Base-by-base conservation (phyloP, 1,140 invertebrate species). In the Samia ricini region DNA sequence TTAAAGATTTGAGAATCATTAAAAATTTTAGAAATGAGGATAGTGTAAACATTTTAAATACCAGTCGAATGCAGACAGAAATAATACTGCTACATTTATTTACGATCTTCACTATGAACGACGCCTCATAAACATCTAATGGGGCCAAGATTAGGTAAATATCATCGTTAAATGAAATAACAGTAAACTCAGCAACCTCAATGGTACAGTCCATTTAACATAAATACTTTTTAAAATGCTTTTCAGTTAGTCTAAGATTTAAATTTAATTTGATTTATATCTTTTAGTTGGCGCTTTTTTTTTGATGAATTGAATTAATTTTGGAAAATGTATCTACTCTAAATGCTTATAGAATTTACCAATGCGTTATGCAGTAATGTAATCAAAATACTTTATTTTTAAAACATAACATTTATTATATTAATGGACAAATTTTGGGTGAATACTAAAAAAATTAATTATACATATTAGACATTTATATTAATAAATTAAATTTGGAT, bases 111-210 rank as follows among this genome's bases (percentile, higher is more conserved):
- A 42, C 10, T 42, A 15, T 42, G 33, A 42, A 42, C 22, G 42
- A 42, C 29, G 56, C 56, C 20, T 59, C 60, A 54, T 62, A 66
- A 62, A 66, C 50, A 48, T 42, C 33, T 15, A 66, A 61, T 57
- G 60, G 22, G 42, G 23, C 50, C 42, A 29, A 51, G 58, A 60
- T 60, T 60, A 60, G 21, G 20, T 51, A 60, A 29, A 50, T 60
- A 60, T 21, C 20, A n/a, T 59, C 19, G 48, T 59, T 48, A 49
- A 59, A 57, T 42, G n/a, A 42, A 42, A 42, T 10, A 42, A 42
- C 12, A 42, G 26, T 42, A 42, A 15, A 42, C 33, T 15, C 15
- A 12, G 33, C 8, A 42, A 42, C 12, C 33, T 12, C n/a, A 42
- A 42, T 42, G n/a, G 33, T 15, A 15, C 15, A 42, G 33, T 15